Base-by-base conservation (phyloP, 2,888 invertebrate species). In the Congeria kusceri region DNA sequence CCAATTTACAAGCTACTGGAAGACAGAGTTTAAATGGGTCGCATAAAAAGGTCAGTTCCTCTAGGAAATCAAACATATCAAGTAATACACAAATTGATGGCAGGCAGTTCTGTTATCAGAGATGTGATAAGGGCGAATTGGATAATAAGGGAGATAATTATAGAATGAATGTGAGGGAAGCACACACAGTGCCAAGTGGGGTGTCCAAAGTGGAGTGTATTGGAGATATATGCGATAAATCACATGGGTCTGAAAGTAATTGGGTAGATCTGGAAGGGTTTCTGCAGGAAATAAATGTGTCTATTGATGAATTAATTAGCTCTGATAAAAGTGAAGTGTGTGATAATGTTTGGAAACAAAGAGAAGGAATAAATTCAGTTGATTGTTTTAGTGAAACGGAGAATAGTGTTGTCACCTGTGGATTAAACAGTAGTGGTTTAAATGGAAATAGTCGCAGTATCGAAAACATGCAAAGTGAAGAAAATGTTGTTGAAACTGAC, bases 401-500 rank as follows among this genome's bases (percentile, higher is more conserved):
- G 47, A 49, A n/a, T 27, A 20, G 20, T 39, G 28, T 5, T 27
- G 28, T 9, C 18, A 18, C 44, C 4, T 20, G 57, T 25, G 56
- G 57, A 25, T 20, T 44, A 39, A 20, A 39, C 47, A 61, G 47
- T n/a, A 13, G 7, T n/a, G n/a, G 23, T 27, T 59, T 44, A 11
- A 39, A 39, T 39, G 39, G 39, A 39, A 11, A 39, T 39, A 39
- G 39, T 39, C 15, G 39, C 39, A 39, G 39, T 39, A 15, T 39
- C 1, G 39, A 39, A 39, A 39, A 39, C 11, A 39, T 39, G 39
- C 39, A 39, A 39, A 39, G 39, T 39, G 63, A 25, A 9, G 63
- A 63, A 25, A 46, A 44, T 65, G 75, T 80, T 29, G 66, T 80
- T 23, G 80, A 80, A 65, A 80, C 80, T 27, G 76, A 80, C 57